Percentiles rank a stretch among this genome's conserved stretches.
phyloP scores from a whole-genome alignment of 1,140 invertebrate genomes.

The Cardiocondyla obscurior region DNA sequence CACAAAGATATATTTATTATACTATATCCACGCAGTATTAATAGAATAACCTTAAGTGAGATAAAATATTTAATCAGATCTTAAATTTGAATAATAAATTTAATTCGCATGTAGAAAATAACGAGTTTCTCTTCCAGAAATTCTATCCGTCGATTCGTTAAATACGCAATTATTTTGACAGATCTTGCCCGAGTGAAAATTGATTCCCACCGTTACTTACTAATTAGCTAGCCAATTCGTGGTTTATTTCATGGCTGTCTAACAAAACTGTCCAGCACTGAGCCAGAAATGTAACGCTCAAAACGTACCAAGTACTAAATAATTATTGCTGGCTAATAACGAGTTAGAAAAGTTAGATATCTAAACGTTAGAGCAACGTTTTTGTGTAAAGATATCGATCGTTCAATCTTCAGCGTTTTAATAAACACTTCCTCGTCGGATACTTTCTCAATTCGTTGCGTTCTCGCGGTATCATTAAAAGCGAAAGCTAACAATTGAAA shows the following conservation, averaged over 20 bases:
- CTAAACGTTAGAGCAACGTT: background rate
- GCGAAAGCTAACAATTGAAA: slow-evolving; percentile 4
- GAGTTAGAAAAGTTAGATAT: too few species aligned
- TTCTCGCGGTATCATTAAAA: slow-evolving; percentile 29
- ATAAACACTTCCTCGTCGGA: background rate
- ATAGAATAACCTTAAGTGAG: background rate
- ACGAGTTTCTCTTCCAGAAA: background rate
- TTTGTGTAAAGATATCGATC: slow-evolving; percentile 10
- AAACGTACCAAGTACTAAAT: too few species aligned
- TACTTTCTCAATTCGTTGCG: background rate
- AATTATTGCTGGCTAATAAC: too few species aligned
- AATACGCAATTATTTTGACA: background rate
- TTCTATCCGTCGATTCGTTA: background rate
- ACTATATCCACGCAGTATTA: background rate
- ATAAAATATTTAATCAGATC: background rate
- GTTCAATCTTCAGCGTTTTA: background rate
- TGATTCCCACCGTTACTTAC: too few species aligned
- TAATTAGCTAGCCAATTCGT: too few species aligned
- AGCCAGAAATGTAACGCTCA: too few species aligned
- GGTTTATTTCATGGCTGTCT: too few species aligned
- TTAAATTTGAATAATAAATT: background rate
- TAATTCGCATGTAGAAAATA: background rate
- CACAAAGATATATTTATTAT: background rate
- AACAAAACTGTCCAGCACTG: too few species aligned
- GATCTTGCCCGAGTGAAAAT: too few species aligned